Base-by-base conservation (phyloP, 2,888 invertebrate species). In the Ectemnius cavifrons region DNA sequence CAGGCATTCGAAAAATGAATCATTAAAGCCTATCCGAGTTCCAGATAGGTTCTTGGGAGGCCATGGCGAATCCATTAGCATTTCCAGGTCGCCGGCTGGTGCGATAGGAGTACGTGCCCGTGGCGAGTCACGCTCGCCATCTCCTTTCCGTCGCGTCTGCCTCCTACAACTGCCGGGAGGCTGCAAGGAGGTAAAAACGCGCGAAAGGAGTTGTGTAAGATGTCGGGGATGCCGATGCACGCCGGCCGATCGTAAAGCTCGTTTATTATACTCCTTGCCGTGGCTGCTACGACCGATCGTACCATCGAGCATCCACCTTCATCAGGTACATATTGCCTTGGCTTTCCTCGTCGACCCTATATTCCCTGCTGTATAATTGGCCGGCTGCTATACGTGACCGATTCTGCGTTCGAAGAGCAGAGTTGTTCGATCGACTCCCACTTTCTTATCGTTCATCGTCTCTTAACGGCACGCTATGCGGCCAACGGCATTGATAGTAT, bases 211-310 rank as follows among this genome's bases (percentile, higher is more conserved):
- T 57, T 14, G 27, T 23, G n/a, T 2, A 57, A 57, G 68, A 65
- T 28, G 60, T 37, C 67, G 28, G 45, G 27, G 58, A 78, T 57
- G 58, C 47, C 45, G 63, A 77, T 23, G 52, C 49, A 20, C 11
- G 57, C 8, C n/a, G 63, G n/a, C 61, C 57, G 59, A 56, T 73
- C 69, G 64, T 73, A 73, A 71, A 75, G 61, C 68, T 69, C 57
- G 73, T 77, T 80, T 79, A 73, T 79, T 79, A 67, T 67, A 60
- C 62, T 11, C 37, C 65, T 71, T n/a, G 64, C 23, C 14, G 13
- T 52, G 69, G 63, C 46, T 23, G 47, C 46, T 66, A 71, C 60
- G 61, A 64, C 73, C 49, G 66, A 62, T 37, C 73, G 46, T 64
- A 69, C 73, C 65, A 63, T 67, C 56, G 63, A 62, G 46, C 61